phyloP scores from a whole-genome alignment of 1,140 invertebrate genomes.

The Hypsibius dujardini region DNA sequence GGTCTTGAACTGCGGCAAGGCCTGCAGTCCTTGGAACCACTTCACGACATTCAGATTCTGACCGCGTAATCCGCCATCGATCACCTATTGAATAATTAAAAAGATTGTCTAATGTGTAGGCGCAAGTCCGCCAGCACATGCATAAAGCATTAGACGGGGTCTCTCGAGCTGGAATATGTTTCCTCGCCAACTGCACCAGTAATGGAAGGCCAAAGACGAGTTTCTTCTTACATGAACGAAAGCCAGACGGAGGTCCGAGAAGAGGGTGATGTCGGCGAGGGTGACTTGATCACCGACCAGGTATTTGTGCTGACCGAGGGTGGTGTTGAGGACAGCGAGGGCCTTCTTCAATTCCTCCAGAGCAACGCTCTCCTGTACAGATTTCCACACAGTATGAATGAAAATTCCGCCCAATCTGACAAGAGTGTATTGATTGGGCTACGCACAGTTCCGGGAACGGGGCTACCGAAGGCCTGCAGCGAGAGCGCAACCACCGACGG shows the following conservation, averaged over 20 bases:
- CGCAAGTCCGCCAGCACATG: no score
- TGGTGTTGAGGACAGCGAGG: constrained; percentile 55
- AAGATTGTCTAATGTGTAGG: no score
- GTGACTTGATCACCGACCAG: constrained; percentile 83
- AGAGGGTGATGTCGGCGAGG: constrained; percentile 77
- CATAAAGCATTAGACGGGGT: no score
- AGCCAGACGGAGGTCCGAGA: not conserved
- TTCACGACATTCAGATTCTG: constrained; percentile 62
- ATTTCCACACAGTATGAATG: not conserved
- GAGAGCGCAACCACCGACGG: not conserved
- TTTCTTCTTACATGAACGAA: not conserved
- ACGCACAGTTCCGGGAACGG: not conserved
- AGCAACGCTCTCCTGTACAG: constrained; percentile 34
- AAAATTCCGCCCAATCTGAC: no score
- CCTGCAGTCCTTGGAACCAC: constrained; percentile 82
- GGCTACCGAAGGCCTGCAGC: not conserved
- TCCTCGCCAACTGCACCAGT: no score
- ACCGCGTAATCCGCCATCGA: constrained; percentile 42
- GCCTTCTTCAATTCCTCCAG: constrained; percentile 65
- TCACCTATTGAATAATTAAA: no score
- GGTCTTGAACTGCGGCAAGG: constrained; percentile 66
- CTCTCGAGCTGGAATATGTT: no score
- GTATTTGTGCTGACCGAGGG: constrained; percentile 68
- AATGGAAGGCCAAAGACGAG: no score
- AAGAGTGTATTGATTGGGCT: no score